Base-by-base conservation (phyloP, 2,113 vertebrate genomes). In the Thunnus thynnus region DNA sequence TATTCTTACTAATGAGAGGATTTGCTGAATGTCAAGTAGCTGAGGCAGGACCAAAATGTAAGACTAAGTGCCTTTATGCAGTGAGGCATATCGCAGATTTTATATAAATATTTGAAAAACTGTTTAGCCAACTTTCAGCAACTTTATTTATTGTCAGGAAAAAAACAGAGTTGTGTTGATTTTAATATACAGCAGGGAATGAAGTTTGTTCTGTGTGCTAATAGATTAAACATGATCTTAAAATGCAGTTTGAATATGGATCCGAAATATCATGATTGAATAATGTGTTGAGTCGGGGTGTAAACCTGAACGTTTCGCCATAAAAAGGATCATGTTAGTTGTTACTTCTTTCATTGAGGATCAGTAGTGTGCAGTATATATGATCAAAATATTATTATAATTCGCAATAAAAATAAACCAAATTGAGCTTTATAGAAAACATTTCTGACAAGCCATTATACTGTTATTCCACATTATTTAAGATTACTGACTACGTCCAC, bases 1-100 rank as follows among this genome's bases (percentile, higher is more conserved):
- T 75, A 30, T 85, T 90, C 68, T 74, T 69, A 71, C 85, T 83
- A 88, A 91, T 63, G 82, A 87, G 51, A 60, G 66, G 82, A 86
- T 85, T 73, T 76, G 51, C 60, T 87, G 76, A 86, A 89, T 82
- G 72, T 88, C 73, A 78, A 85, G 77, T 64, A 77, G 82, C 56
- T 72, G 56, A 87, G 48, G 41, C 56, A 76, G 73, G 54, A 80
- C 13, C 25, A 66, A 76, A 73, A 85, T 60, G 20, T 52, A 76
- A 77, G 54, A 32, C 27, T 4, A 72, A 69, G 30, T 4, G 16
- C 50, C 46, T 54, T 61, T 27, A 54, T 64, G 41, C 14, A 17
- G 57, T 7, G 55, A 60, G 46, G 18, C 62, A 76, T 41, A 36
- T 14, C 8, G 2, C 6, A 41, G 12, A 54, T 70, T 71, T 63